phyloP scores from a whole-genome alignment of 2,888 invertebrate genomes.

The Cyclophora albipunctata region DNA sequence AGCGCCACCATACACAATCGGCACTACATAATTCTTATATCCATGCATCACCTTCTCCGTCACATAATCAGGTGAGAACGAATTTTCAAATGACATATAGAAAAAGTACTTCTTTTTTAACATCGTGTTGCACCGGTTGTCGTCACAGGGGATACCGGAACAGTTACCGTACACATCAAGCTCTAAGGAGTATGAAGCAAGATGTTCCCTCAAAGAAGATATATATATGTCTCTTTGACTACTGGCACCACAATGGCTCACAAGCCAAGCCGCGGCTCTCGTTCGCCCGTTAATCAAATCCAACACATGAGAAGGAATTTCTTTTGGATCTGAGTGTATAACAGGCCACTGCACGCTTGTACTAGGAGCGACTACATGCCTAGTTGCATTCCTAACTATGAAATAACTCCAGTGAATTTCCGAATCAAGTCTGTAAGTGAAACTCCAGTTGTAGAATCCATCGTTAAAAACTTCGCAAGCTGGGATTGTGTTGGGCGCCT shows the following conservation, averaged over 20 bases:
- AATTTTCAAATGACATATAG: conserved; percentile 53
- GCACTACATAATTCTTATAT: conserved; percentile 77
- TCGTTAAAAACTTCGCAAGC: conserved; percentile 42
- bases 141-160: conserved; percentile 25
- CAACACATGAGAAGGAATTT: conserved; percentile 6
- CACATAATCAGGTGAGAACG: conserved; percentile 44
- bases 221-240: conserved; percentile 36
- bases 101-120: conserved; percentile 43
- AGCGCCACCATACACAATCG: conserved; percentile 79
- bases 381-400: conserved; percentile 29
- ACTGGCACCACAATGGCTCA: conserved; percentile 33
- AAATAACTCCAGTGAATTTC: conserved; percentile 45
- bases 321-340: conserved; percentile 17
- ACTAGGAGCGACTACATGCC: conserved; percentile 37
- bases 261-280: conserved; percentile 45
- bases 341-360: conserved; percentile 13
- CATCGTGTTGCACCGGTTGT: conserved; percentile 28
- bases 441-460: conserved; percentile 49
- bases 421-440: conserved; percentile 47
- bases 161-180: conserved; percentile 43
- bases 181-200: conserved; percentile 36
- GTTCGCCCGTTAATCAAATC: conserved; percentile 21
- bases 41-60: conserved; percentile 51
- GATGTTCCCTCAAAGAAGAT: conserved; percentile 35
- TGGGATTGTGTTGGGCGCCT: conserved; percentile 31